Percentiles rank a stretch among this genome's conserved stretches.
These are phyloP conservation scores for Eristalinus sepulchralis DNA, from an alignment of 2,888 invertebrate species.

Conservation along the genomic window DNA sequence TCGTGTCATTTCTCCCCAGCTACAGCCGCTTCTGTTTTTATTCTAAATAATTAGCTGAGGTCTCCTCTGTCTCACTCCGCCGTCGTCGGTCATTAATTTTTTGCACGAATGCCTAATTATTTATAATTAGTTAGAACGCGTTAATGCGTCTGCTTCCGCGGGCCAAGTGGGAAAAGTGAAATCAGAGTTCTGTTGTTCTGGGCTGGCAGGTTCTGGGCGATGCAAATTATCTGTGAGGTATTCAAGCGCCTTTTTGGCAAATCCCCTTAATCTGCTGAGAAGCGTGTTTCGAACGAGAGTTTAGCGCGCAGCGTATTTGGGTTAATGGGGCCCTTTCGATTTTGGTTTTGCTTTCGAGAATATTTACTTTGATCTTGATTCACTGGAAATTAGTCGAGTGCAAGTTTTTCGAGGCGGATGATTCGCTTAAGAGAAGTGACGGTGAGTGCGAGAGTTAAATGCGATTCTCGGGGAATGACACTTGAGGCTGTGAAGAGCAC, in stretches of 20 bases:
- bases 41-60: slow-evolving; percentile 14
- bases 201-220: background rate
- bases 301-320: background rate
- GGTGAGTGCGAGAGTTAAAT: background rate
- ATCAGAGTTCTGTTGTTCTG: background rate
- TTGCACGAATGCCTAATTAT: slow-evolving; percentile 33
- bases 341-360: slow-evolving; percentile 6
- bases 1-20: slow-evolving; percentile 27
- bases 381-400: background rate
- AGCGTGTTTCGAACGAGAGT: background rate
- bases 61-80: slow-evolving; percentile 8
- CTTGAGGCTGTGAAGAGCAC: background rate
- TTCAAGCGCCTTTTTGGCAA: background rate
- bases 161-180: slow-evolving; percentile 44
- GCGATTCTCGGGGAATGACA: background rate
- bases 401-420: background rate
- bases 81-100: slow-evolving; percentile 36
- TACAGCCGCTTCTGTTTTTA: background rate
- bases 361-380: slow-evolving; percentile 6
- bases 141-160: slow-evolving; percentile 7
- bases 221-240: background rate
- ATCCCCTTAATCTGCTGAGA: background rate
- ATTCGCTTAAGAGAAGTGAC: background rate
- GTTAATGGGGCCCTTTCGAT: slow-evolving; percentile 16
- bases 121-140: slow-evolving; percentile 25